Evolutionary conservation across 2,797 vertebrate genomes (phyloP), one percentile per base, ranked within the genome.

Genomic region (Gorsachius magnificus): DNA sequence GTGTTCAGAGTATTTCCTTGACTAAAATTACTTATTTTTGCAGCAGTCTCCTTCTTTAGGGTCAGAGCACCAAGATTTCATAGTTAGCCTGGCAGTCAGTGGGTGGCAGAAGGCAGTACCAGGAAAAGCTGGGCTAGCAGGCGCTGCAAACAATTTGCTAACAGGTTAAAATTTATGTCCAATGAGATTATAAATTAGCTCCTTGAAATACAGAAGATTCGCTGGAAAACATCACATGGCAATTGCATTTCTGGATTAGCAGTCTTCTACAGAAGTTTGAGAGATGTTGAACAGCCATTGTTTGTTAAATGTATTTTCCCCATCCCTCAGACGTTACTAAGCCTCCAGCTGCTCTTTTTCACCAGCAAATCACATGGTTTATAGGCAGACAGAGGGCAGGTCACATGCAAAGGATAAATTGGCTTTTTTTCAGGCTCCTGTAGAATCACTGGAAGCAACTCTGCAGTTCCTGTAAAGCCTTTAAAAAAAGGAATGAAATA

Each of bases 401-500:
- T 93, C 70, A 79, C 45, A 51, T 9, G 31, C 28, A 92, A 87
- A 61, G 56, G 76, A 65, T 51, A 57, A 78, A 61, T 4, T 82
- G 79, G 21, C 38, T 94, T 95, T 94, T 75, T 90, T 72, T 94
- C 91, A 93, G 70, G 50, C 28, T 94, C 17, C 33, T 74, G 33
- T 9, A 72, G 63, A 85, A 94, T 89, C 60, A 84, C 63, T 74
- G 63, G 51, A 85, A 93, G 31, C 53, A 91, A 81, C 36, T 61
- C 72, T 74, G 46, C 17, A 60, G 31, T 79, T 93, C 53, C 36
- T 53, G 28, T 12, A 90, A 92, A 86, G 43, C 5, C 20, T 92
- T 95, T 77, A 11, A 69, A 71, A 90, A 81, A 35, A 1, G 1
- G n/a, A 85, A 91, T 43, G 10, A 64, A 53, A 53, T 10, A 58